Evolutionary conservation across 2,113 vertebrate species (phyloP).

Genomic region (Axis porcinus): DNA sequence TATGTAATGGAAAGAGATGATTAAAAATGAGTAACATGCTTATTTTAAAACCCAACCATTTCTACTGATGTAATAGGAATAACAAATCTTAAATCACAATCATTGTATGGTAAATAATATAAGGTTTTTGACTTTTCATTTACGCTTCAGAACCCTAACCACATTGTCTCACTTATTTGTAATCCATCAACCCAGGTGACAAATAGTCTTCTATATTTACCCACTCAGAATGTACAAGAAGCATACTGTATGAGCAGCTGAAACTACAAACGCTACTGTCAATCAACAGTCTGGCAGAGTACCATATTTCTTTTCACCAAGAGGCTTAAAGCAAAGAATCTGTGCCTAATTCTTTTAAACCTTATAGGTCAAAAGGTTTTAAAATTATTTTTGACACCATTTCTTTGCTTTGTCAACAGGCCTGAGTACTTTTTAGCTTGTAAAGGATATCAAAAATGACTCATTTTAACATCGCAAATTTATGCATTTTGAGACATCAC

Average conservation of each 20-base stretch:
- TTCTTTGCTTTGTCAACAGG: slow-evolving; percentile 91
- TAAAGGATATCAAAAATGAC: slow-evolving; percentile 82
- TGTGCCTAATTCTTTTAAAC: slow-evolving; percentile 93
- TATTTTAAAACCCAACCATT: slow-evolving; percentile 64
- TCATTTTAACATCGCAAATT: slow-evolving; percentile 74
- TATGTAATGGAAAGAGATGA: slow-evolving; percentile 42
- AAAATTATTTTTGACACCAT: slow-evolving; percentile 95
- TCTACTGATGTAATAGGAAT: slow-evolving; percentile 64
- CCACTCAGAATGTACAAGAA: slow-evolving; percentile 80
- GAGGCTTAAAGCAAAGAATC: slow-evolving; percentile 93
- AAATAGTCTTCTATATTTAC: slow-evolving; percentile 97
- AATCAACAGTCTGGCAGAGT: slow-evolving; percentile 88
- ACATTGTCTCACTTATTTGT: slow-evolving; percentile 89
- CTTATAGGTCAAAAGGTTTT: slow-evolving; percentile 95
- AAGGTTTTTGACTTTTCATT: slow-evolving; percentile 80
- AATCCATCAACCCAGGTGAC: slow-evolving; percentile 93
- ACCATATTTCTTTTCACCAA: slow-evolving; percentile 94
- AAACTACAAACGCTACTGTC: slow-evolving; percentile 90
- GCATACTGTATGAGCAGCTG: slow-evolving; percentile 90
- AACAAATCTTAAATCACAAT: slow-evolving; percentile 65
- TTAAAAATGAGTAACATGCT: slow-evolving; percentile 29
- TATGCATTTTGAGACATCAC: slow-evolving; percentile 72
- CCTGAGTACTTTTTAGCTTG: slow-evolving; percentile 87
- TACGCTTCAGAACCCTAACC: slow-evolving; percentile 86
- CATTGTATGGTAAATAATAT: slow-evolving; percentile 74